Evolutionary conservation across 1,140 invertebrate species (phyloP).

Genomic region (Ganaspis sp.): DNA sequence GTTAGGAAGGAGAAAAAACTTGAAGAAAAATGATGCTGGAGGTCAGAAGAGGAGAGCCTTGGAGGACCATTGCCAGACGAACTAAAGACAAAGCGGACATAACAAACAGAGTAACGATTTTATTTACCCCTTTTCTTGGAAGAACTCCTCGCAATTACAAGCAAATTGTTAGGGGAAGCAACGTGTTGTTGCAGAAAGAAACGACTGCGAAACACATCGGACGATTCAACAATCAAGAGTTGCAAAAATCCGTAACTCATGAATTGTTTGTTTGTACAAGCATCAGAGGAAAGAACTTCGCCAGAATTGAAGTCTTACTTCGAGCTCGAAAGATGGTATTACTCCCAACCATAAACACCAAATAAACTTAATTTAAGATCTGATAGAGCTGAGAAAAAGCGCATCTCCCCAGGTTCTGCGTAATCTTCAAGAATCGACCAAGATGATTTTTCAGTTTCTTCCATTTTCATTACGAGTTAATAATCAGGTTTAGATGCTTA

Average conservation of each 20-base stretch:
- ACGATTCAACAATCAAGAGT: not conserved
- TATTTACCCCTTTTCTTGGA: constrained; percentile 40
- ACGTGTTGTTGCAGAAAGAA: not conserved
- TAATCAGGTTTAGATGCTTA: too few relatives aligned
- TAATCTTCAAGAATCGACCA: not conserved
- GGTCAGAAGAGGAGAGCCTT: constrained; percentile 5
- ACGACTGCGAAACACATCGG: not conserved
- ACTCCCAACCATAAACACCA: not conserved
- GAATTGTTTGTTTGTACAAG: constrained; percentile 13
- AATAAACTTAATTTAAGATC: constrained; percentile 1
- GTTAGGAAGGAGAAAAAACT: constrained; percentile 1
- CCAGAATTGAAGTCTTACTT: not conserved
- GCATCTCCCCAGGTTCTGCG: not conserved
- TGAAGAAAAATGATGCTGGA: constrained; percentile 11
- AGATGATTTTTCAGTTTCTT: not conserved
- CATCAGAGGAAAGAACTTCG: not conserved
- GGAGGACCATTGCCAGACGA: constrained; percentile 12
- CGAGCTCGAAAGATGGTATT: not conserved
- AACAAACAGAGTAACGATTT: constrained; percentile 40
- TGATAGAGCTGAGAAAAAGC: not conserved
- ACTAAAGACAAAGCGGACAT: constrained; percentile 4
- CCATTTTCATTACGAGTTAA: not conserved
- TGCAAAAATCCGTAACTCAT: not conserved
- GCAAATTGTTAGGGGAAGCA: constrained; percentile 36
- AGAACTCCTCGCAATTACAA: constrained; percentile 41